Conservation (phyloP, 2,113 vertebrate genomes). For the Ibidorhyncha struthersii region DNA sequence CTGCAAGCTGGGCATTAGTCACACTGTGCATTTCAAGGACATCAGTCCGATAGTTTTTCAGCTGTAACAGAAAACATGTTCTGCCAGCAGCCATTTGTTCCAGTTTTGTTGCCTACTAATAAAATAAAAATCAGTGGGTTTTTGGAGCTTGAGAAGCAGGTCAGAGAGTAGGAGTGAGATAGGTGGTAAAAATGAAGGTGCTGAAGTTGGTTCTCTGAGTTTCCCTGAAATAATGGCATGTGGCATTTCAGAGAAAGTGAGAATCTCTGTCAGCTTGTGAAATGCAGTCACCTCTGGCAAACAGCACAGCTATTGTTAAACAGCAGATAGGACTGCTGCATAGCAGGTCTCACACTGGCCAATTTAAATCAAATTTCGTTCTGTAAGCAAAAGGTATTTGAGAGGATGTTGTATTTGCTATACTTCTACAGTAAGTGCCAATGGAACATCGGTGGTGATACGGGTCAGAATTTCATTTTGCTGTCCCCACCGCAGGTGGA, state of each 20-base stretch:
- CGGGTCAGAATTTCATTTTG: neutral
- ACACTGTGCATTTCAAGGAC: constrained; percentile 61
- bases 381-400: neutral
- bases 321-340: neutral
- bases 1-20: constrained; percentile 57
- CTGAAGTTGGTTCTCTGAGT: neutral
- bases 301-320: neutral
- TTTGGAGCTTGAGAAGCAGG: constrained; percentile 13
- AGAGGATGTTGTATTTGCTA: neutral
- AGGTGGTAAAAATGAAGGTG: constrained; percentile 32
- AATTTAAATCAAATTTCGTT: neutral
- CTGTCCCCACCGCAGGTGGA: neutral
- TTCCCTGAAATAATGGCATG: constrained; percentile 4
- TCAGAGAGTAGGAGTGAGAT: constrained; percentile 28
- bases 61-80: constrained; percentile 39
- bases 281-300: neutral
- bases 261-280: neutral
- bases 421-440: neutral
- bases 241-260: neutral
- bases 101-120: constrained; percentile 53
- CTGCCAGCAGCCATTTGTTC: constrained; percentile 58
- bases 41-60: constrained; percentile 38
- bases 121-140: constrained; percentile 15
- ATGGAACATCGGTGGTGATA: neutral
- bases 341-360: neutral